Base-by-base conservation (phyloP, 2,797 vertebrate species). In the Propithecus deckenii region DNA sequence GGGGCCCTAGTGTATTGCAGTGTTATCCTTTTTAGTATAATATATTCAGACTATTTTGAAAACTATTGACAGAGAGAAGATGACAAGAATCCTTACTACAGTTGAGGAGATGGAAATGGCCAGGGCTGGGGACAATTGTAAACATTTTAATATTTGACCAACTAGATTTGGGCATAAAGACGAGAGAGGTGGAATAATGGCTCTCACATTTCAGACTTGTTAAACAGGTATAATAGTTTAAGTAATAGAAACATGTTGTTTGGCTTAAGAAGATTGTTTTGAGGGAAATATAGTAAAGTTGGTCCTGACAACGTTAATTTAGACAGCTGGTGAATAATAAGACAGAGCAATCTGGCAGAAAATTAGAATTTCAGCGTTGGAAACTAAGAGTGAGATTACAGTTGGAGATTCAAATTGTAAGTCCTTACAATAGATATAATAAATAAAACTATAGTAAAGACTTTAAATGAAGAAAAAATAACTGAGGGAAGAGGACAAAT, bases 221-320 rank as follows among this genome's bases (percentile, higher is more conserved):
- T 75, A 69, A 55, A 48, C 3, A 50, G 23, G 7, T 59, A 79
- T 22, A 69, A 59, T 75, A 63, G 30, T 63, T 89, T 80, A 88
- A 83, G 50, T 63, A 74, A 65, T 30, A 63, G 41, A 63, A 89
- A 72, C 10, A 17, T 38, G 7, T 41, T 32, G 5, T 59, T 67
- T 79, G 23, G 14, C 78, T 57, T 79, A 63, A 89, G 46, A 81
- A 61, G 65, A 23, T 69, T 71, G 25, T 55, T 91, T 87, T 91
- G 61, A 84, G 20, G 57, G 2, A 71, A 72, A 76, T 61, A 41
- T 15, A 86, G 69, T n/a, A 63, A 71, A 90, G 28, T n/a, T 12
- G 43, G 52, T 59, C 46, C 65, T 84, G n/a, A 25, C 4, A 69
- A 28, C 13, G 9, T 59, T 74, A 87, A 87, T 79, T 87, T 38